Conservation (phyloP, 2,888 invertebrate species). For the Tetranychus truncatus region DNA sequence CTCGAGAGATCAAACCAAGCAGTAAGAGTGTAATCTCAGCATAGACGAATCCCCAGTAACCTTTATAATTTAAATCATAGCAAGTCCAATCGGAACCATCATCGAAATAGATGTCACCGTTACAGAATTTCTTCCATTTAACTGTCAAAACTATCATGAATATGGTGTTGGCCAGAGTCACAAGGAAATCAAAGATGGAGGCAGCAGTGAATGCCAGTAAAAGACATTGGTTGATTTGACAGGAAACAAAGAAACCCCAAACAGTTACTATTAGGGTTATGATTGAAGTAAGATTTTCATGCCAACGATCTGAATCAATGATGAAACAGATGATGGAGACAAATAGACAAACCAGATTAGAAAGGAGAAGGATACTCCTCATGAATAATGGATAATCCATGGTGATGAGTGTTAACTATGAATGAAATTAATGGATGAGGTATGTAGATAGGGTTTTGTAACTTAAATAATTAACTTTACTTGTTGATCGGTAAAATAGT, state of each 20-base stretch:
- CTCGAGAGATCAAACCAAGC: not conserved
- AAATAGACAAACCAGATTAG: not conserved
- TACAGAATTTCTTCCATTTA: constrained; percentile 4
- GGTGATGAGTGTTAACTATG: not conserved
- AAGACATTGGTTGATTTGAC: constrained; percentile 5
- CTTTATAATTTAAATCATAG: not conserved
- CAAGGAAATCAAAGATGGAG: not conserved
- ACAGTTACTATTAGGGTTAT: not conserved
- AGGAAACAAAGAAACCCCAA: not conserved
- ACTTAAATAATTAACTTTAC: not conserved
- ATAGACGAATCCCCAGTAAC: not conserved
- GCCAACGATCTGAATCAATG: constrained; percentile 3
- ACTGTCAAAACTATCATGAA: not conserved
- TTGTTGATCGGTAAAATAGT: not conserved
- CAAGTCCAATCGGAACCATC: constrained; percentile 1
- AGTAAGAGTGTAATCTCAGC: constrained; percentile 1
- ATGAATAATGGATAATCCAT: constrained; percentile 6
- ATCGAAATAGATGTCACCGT: not conserved
- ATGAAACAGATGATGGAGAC: not conserved
- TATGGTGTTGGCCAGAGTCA: not conserved
- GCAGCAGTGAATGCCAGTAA: not conserved
- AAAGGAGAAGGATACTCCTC: not conserved
- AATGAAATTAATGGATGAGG: not conserved
- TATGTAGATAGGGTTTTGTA: not conserved
- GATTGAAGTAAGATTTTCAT: constrained; percentile 4